Conservation (phyloP, 2,797 vertebrate genomes). For the Poeciliopsis gracilis region DNA sequence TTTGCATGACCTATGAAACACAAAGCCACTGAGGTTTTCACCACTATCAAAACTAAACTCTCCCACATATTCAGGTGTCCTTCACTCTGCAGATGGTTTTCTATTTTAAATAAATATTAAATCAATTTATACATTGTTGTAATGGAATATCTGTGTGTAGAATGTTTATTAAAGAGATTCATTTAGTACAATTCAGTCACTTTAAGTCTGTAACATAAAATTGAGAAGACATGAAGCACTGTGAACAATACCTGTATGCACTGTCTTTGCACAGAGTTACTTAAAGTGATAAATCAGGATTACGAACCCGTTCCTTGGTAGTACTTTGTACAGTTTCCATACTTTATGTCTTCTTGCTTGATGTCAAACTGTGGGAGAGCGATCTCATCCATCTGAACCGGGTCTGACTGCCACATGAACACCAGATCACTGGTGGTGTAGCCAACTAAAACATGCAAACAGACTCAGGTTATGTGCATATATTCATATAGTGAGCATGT, state of each 20-base stretch:
- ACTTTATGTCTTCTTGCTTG: conserved; percentile 94
- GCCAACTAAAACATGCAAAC: conserved; percentile 81
- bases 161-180: neutral
- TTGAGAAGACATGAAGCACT: neutral
- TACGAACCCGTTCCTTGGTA: conserved; percentile 93
- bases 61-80: neutral
- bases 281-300: too few relatives aligned
- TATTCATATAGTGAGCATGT: neutral
- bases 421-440: conserved; percentile 95
- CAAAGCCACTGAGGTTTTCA: neutral
- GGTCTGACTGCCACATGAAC: conserved; percentile 98
- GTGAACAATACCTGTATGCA: neutral
- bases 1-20: too few relatives aligned
- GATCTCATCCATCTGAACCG: conserved; percentile 95
- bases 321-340: conserved; percentile 97
- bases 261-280: neutral
- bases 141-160: neutral
- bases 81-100: neutral
- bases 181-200: neutral
- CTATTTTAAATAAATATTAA: neutral
- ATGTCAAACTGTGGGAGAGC: conserved; percentile 96
- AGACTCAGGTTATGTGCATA: neutral
- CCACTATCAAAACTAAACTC: neutral
- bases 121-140: neutral
- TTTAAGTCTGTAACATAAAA: neutral